Conservation (phyloP, 2,113 vertebrate species). For the Dendrocopos noguchii region DNA sequence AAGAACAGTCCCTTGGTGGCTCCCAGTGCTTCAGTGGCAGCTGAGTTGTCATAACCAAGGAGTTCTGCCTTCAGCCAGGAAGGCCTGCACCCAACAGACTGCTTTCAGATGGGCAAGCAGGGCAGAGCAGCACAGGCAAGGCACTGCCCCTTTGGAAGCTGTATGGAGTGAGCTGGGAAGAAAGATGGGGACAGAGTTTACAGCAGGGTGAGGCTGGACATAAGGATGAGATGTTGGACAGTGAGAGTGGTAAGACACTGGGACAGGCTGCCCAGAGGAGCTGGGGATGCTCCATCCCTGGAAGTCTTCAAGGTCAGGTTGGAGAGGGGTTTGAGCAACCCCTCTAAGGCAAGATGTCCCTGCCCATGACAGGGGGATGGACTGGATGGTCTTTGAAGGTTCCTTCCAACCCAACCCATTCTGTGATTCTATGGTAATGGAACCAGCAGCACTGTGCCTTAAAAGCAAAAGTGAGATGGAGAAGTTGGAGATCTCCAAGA, state of each 20-base stretch:
- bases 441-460: not conserved
- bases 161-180: too few relatives aligned
- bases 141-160: not conserved
- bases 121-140: accelerated
- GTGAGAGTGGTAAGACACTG: not conserved
- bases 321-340: not conserved
- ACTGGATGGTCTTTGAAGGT: not conserved
- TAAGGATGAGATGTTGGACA: not conserved
- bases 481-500: not conserved
- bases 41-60: not conserved
- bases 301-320: not conserved
- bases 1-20: not conserved
- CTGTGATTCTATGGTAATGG: not conserved
- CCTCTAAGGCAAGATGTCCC: not conserved
- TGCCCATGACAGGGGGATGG: not conserved
- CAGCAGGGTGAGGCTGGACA: too few relatives aligned
- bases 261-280: not conserved
- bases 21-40: not conserved
- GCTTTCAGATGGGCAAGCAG: not conserved
- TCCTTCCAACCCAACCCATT: not conserved
- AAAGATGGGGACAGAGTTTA: too few relatives aligned
- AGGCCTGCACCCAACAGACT: not conserved
- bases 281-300: not conserved
- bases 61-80: not conserved
- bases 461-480: not conserved